Evolutionary conservation across 2,888 invertebrate genomes (phyloP).

Genomic region (Himalopsyche tibetana): DNA sequence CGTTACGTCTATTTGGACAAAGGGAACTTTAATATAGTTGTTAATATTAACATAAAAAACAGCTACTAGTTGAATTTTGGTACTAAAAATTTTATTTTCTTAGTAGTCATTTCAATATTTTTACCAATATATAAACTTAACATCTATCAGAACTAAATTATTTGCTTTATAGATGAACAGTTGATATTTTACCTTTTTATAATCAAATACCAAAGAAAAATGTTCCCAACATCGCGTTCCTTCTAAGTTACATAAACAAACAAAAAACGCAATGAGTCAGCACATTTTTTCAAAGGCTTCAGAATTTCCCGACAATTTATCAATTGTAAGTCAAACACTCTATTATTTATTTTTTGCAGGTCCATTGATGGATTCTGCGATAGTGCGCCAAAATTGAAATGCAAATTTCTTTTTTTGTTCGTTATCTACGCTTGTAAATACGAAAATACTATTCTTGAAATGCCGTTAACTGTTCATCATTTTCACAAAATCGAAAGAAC

Average conservation of each 20-base stretch:
- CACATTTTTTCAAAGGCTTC: neutral
- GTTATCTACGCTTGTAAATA: conserved; percentile 9
- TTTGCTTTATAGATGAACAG: neutral
- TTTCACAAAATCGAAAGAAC: neutral
- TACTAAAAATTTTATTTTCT: no score
- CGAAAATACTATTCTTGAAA: neutral
- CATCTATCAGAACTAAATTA: neutral
- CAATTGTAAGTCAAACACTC: conserved; percentile 10
- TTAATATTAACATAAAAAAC: no score
- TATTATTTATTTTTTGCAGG: neutral
- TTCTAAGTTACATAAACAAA: neutral
- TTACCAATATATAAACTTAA: no score
- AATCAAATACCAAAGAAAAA: neutral
- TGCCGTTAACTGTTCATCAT: neutral
- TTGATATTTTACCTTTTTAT: neutral
- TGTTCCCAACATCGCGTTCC: neutral
- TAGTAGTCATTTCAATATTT: no score
- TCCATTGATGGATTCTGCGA: conserved; percentile 3
- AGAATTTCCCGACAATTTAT: neutral
- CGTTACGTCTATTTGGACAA: no score
- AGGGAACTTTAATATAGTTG: no score
- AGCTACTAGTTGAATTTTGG: no score
- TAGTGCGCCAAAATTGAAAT: neutral
- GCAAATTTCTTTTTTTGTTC: neutral
- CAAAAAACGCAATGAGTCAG: neutral